A percentile compares a stretch with the other conserved stretches of the same genome.
phyloP scores from a whole-genome alignment of 2,888 invertebrate species.

The Conus canariensis region DNA sequence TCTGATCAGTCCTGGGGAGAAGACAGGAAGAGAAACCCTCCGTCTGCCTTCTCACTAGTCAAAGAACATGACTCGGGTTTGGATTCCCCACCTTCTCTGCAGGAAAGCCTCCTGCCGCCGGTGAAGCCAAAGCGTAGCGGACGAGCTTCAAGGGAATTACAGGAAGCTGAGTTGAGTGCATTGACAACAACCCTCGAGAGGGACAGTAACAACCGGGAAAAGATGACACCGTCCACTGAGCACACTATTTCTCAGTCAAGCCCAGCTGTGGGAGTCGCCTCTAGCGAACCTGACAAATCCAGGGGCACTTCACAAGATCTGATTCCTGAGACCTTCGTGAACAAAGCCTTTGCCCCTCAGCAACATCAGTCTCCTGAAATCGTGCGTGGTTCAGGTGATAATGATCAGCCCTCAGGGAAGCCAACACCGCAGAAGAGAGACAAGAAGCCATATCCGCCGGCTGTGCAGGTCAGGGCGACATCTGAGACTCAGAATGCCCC shows the following conservation, averaged over 20 bases:
- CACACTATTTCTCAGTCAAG: not conserved
- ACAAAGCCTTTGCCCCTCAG: not conserved
- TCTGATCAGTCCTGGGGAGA: not conserved
- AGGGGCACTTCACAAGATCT: not conserved
- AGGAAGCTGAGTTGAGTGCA: not conserved
- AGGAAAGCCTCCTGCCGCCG: conserved; percentile 11
- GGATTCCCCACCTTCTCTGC: conserved; percentile 23
- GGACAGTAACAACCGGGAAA: not conserved
- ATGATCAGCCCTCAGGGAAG: not conserved
- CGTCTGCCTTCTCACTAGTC: not conserved
- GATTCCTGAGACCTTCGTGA: conserved; percentile 5
- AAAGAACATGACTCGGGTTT: conserved; percentile 24
- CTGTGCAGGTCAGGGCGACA: not conserved
- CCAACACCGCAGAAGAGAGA: not conserved
- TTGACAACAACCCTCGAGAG: not conserved
- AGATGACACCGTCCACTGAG: not conserved
- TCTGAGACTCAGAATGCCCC: not conserved
- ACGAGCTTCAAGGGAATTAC: not conserved
- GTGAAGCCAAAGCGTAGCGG: conserved; percentile 3
- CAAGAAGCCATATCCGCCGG: not conserved
- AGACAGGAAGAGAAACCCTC: not conserved
- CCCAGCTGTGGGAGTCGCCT: not conserved
- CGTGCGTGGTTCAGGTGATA: not conserved
- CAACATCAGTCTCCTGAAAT: not conserved
- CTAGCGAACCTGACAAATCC: not conserved